Percentiles rank a stretch among this genome's conserved stretches.
phyloP scores from a whole-genome alignment of 2,113 vertebrate species.

The Echinops telfairi region DNA sequence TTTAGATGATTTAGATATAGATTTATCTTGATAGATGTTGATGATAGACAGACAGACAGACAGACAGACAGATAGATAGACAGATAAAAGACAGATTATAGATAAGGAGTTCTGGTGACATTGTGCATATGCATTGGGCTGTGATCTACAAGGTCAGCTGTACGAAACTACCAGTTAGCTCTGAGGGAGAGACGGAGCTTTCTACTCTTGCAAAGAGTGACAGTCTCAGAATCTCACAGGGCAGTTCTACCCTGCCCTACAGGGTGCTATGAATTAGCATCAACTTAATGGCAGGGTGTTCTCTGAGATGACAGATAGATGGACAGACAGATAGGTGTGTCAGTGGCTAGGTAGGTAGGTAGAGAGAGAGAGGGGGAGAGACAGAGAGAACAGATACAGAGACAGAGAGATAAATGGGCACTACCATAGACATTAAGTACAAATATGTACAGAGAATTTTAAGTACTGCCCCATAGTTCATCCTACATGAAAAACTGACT shows the following conservation, averaged over 20 bases:
- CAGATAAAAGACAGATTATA: neutral
- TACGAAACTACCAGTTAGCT: too few species aligned
- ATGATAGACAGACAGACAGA: neutral
- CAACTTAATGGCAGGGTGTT: too few species aligned
- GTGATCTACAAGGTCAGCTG: too few species aligned
- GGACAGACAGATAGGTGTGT: neutral
- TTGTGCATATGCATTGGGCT: too few species aligned
- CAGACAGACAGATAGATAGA: neutral
- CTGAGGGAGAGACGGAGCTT: too few species aligned
- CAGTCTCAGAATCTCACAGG: too few species aligned
- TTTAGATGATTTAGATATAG: neutral
- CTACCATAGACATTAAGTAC: fast-evolving
- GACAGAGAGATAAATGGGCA: too few species aligned
- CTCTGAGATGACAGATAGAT: neutral
- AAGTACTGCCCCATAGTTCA: neutral
- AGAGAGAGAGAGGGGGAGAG: neutral
- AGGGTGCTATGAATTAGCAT: too few species aligned
- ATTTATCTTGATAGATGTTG: neutral
- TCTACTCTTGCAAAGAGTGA: too few species aligned
- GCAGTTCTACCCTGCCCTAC: too few species aligned
- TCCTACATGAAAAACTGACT: neutral
- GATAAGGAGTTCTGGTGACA: too few species aligned
- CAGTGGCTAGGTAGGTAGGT: neutral
- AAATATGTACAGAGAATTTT: neutral
- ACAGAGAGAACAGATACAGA: neutral